Evolutionary conservation across 2,797 vertebrate genomes (phyloP).

Genomic region (Trachurus trachurus): DNA sequence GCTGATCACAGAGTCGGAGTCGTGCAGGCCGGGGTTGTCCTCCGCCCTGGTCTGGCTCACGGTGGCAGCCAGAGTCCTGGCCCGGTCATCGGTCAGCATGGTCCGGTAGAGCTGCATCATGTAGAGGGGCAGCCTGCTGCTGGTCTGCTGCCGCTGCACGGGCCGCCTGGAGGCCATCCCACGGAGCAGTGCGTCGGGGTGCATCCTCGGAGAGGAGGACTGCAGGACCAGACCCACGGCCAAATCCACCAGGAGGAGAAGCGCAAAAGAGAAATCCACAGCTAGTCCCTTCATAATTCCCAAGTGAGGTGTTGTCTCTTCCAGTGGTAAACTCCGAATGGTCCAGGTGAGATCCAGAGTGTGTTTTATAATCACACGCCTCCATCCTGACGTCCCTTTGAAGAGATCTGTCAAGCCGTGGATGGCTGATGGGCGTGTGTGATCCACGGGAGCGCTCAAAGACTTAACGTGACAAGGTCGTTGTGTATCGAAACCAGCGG

Average conservation of each 20-base stretch:
- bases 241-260: constrained; percentile 65
- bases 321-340: constrained; percentile 44
- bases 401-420: constrained; percentile 59
- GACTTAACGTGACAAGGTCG: constrained; percentile 57
- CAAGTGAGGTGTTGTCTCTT: constrained; percentile 23
- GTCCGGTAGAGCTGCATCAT: constrained; percentile 91
- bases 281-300: constrained; percentile 63
- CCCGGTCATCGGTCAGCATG: constrained; percentile 72
- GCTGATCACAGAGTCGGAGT: constrained; percentile 87
- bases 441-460: constrained; percentile 69
- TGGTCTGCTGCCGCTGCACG: constrained; percentile 27
- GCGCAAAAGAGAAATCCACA: constrained; percentile 49
- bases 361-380: constrained; percentile 50
- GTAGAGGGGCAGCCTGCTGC: constrained; percentile 78
- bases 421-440: constrained; percentile 66
- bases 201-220: constrained; percentile 13
- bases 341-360: constrained; percentile 15
- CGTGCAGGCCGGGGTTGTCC: constrained; percentile 78
- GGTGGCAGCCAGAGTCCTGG: constrained; percentile 14
- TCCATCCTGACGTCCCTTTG: constrained; percentile 59
- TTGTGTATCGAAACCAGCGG: constrained; percentile 79
- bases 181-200: constrained; percentile 45
- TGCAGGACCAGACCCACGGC: constrained; percentile 21
- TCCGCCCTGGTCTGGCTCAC: constrained; percentile 27
- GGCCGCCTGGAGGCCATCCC: constrained; percentile 40